These are phyloP conservation scores for Urechis unicinctus DNA, from an alignment of 2,888 invertebrate genomes.

Conservation along the genomic window DNA sequence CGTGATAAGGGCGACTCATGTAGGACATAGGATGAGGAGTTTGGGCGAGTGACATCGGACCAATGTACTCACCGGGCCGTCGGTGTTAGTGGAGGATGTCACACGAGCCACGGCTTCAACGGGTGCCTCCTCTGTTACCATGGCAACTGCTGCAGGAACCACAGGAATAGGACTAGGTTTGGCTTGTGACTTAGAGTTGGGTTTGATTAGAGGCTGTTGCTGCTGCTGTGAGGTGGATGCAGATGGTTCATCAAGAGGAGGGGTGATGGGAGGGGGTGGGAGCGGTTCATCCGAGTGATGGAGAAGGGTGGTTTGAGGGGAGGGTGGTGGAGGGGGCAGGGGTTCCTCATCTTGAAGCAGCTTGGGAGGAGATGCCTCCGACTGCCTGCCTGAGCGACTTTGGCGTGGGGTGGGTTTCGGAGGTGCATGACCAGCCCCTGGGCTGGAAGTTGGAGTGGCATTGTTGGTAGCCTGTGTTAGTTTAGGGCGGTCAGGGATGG, in stretches of 20 bases:
- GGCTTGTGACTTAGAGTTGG: not conserved
- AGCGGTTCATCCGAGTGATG: too few relatives aligned
- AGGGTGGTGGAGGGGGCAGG: not conserved
- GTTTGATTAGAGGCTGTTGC: not conserved
- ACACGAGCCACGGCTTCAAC: conserved; percentile 5
- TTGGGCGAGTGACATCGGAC: too few relatives aligned
- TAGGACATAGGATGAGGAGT: too few relatives aligned
- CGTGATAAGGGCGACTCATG: too few relatives aligned
- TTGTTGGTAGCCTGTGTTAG: not conserved
- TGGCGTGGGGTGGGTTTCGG: conserved; percentile 2
- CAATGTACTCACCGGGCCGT: conserved; percentile 23
- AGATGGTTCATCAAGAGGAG: not conserved
- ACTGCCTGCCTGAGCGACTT: not conserved
- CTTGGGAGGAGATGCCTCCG: not conserved
- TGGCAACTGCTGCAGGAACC: not conserved
- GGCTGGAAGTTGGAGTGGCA: not conserved
- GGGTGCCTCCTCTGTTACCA: not conserved
- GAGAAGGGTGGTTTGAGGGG: not conserved
- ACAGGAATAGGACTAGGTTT: not conserved
- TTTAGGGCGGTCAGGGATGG: not conserved
- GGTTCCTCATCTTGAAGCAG: not conserved
- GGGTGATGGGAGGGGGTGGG: not conserved
- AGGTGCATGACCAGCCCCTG: conserved; percentile 2
- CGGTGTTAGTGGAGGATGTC: conserved; percentile 22
- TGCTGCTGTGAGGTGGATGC: not conserved